Conservation (phyloP, 2,113 vertebrate genomes). For the Ginglymostoma cirratum region DNA sequence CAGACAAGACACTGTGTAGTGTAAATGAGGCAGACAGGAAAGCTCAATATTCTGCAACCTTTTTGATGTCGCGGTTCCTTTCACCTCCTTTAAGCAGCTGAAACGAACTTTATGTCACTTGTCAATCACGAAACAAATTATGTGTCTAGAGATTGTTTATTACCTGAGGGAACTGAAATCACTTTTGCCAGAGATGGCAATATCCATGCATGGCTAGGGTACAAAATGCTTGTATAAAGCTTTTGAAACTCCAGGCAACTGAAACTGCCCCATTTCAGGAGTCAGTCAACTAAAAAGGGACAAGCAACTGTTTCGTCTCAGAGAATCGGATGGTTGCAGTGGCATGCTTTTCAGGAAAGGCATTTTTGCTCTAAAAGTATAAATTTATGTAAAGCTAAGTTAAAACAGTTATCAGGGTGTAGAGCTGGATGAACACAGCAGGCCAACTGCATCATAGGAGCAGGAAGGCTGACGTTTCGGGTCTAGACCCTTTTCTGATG, state of each 20-base stretch:
- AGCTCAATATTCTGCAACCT: not conserved
- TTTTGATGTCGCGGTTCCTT: conserved; percentile 22
- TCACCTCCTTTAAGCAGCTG: conserved; percentile 19
- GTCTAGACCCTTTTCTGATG: too few species aligned
- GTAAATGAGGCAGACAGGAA: conserved; percentile 16
- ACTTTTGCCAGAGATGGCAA: not conserved
- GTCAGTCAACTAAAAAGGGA: conserved; percentile 11
- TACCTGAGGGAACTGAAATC: conserved; percentile 35
- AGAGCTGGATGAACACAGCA: too few species aligned
- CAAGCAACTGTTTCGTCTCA: not conserved
- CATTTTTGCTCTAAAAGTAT: not conserved
- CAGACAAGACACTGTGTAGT: conserved; percentile 22
- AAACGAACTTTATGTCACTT: conserved; percentile 22
- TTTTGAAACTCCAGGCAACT: not conserved
- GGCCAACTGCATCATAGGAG: too few species aligned
- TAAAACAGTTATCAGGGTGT: not conserved
- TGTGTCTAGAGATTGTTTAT: conserved; percentile 33
- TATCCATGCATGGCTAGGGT: not conserved
- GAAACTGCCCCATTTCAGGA: not conserved
- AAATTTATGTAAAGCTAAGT: not conserved
- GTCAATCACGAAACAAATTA: conserved; percentile 28
- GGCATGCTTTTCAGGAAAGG: not conserved
- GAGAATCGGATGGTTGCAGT: not conserved
- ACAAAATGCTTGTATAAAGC: conserved; percentile 21
- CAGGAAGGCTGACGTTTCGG: too few species aligned